Conservation (phyloP, 2,888 invertebrate genomes). For the Dione juno region DNA sequence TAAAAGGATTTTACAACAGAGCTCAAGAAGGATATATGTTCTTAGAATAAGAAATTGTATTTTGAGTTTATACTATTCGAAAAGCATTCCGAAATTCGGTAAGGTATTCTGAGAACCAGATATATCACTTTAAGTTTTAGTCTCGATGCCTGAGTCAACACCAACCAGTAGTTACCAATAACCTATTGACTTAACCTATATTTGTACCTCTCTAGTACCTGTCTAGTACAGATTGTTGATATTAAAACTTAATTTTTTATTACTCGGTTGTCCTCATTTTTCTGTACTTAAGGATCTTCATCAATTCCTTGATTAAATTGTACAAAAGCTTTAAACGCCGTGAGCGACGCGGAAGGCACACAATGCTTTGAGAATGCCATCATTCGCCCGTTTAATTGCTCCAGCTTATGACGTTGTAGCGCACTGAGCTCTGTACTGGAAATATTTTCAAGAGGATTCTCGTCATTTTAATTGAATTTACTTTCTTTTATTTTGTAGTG, state of each 20-base stretch:
- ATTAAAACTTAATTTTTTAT: not conserved
- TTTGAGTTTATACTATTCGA: not conserved
- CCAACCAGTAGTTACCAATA: no score
- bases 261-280: not conserved
- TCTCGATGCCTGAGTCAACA: no score
- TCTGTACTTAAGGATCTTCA: not conserved
- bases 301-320: conserved; percentile 14
- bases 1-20: not conserved
- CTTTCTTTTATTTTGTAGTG: not conserved
- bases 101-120: not conserved
- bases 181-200: no score
- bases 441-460: conserved; percentile 16
- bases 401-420: conserved; percentile 22
- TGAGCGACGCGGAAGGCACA: conserved; percentile 21
- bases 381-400: conserved; percentile 30
- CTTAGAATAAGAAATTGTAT: not conserved
- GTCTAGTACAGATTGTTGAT: not conserved
- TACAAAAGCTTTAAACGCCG: conserved; percentile 5
- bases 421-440: not conserved
- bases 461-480: not conserved
- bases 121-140: no score
- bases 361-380: conserved; percentile 21
- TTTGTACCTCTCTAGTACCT: no score
- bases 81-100: not conserved
- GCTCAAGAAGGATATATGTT: not conserved